Percentiles rank a stretch among this genome's conserved stretches.
These are phyloP conservation scores for Gambelia wislizenii DNA, from an alignment of 2,797 vertebrate genomes.

Conservation along the genomic window DNA sequence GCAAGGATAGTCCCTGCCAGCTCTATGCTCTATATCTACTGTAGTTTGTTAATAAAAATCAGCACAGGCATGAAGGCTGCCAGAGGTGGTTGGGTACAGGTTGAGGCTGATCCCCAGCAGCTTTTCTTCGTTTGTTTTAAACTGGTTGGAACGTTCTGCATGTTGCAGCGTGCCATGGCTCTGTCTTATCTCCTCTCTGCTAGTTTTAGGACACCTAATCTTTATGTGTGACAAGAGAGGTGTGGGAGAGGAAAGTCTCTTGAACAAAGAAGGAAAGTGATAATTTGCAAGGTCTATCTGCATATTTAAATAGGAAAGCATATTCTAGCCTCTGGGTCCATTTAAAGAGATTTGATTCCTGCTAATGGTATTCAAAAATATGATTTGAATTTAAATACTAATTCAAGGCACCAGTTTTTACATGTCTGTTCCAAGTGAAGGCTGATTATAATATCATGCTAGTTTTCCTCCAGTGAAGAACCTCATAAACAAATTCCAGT, in stretches of 20 bases:
- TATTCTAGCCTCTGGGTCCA: not conserved
- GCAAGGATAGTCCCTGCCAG: conserved; percentile 12
- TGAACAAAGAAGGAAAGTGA: conserved; percentile 44
- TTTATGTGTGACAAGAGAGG: conserved; percentile 36
- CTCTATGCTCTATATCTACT: not conserved
- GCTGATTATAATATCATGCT: not conserved
- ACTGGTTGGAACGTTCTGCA: conserved; percentile 40
- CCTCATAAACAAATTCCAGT: not conserved
- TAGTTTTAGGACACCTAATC: conserved; percentile 35
- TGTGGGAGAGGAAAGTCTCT: conserved; percentile 56
- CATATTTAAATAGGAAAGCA: conserved; percentile 10
- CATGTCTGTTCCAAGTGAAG: not conserved
- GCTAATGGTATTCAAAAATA: conserved; percentile 41
- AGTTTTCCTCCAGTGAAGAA: not conserved
- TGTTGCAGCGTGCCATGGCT: conserved; percentile 47
- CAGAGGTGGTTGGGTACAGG: conserved; percentile 55
- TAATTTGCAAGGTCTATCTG: conserved; percentile 8
- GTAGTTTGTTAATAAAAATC: conserved; percentile 20
- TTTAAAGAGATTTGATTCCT: conserved; percentile 48
- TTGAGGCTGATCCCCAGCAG: conserved; percentile 51
- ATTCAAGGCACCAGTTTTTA: conserved; percentile 18
- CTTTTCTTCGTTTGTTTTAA: conserved; percentile 54
- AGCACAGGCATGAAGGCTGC: conserved; percentile 30
- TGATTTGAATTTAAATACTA: conserved; percentile 39
- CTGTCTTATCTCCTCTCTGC: conserved; percentile 41